Evolutionary conservation across 2,113 vertebrate species (phyloP).

Genomic region (Sander lucioperca): DNA sequence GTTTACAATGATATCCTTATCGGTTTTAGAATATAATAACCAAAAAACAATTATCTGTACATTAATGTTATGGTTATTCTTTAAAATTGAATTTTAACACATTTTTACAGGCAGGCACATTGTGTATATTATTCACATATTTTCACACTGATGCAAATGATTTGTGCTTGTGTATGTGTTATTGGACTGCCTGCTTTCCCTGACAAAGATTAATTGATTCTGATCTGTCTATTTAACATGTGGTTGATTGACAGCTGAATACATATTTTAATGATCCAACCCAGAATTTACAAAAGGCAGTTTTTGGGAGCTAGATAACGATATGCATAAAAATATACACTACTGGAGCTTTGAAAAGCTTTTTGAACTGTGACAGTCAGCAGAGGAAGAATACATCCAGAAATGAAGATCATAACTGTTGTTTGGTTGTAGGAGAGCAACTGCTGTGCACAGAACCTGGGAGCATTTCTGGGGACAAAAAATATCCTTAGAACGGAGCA

Average conservation of each 20-base stretch:
- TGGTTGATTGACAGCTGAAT: conserved; percentile 24
- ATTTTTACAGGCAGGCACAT: conserved; percentile 13
- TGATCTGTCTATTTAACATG: conserved; percentile 10
- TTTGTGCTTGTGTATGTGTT: background rate
- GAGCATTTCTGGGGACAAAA: background rate
- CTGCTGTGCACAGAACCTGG: background rate
- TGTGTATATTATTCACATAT: background rate
- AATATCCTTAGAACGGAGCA: background rate
- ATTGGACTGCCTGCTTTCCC: background rate
- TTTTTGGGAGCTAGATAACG: background rate
- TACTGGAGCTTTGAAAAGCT: background rate
- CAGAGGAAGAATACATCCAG: background rate
- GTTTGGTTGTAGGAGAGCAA: background rate
- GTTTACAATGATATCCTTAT: conserved; percentile 27
- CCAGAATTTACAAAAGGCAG: background rate
- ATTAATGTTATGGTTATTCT: conserved; percentile 10
- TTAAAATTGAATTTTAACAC: conserved; percentile 2
- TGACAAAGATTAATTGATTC: conserved; percentile 22
- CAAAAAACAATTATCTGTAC: background rate
- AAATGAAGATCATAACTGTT: background rate
- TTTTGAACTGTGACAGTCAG: background rate
- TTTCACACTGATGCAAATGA: conserved; percentile 3
- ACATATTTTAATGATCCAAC: conserved; percentile 12
- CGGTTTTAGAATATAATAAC: conserved; percentile 5
- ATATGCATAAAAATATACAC: conserved; percentile 7